Evolutionary conservation across 2,113 vertebrate species (phyloP).

Genomic region (Hipposideros armiger): DNA sequence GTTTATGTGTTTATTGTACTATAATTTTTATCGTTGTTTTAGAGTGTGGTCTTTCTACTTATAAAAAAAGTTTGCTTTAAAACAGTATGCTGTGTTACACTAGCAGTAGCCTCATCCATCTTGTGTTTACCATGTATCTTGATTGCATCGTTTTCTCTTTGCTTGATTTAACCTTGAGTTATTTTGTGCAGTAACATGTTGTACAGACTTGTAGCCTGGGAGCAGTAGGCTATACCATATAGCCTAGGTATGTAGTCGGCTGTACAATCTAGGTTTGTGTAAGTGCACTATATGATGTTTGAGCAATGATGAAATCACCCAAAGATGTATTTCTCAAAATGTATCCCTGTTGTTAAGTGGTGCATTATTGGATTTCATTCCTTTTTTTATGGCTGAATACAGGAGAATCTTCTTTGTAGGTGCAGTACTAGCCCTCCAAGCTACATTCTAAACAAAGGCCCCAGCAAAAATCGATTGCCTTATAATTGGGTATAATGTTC

Average conservation of each 20-base stretch:
- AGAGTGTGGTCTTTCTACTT: not conserved
- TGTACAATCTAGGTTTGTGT: not conserved
- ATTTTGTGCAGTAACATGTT: not conserved
- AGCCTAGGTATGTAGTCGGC: not conserved
- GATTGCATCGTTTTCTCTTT: not conserved
- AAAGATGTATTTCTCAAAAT: not conserved
- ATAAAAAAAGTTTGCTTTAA: not conserved
- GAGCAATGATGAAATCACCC: not conserved
- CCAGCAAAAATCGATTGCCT: not conserved
- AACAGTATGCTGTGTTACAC: not conserved
- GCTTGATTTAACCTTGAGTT: not conserved
- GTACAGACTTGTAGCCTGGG: not conserved
- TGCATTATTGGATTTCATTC: not conserved
- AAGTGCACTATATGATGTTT: not conserved
- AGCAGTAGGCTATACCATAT: not conserved
- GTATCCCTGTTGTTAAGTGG: not conserved
- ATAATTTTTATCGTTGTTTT: not conserved
- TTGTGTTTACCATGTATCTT: not conserved
- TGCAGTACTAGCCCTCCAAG: not conserved
- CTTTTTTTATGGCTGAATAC: not conserved
- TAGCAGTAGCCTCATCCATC: not conserved
- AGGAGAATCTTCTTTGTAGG: conserved; percentile 21
- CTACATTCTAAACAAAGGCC: conserved; percentile 15
- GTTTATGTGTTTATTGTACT: not conserved
- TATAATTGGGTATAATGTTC: not conserved